These are phyloP conservation scores for Leptopilina myrica DNA, from an alignment of 2,888 invertebrate species.

Conservation along the genomic window DNA sequence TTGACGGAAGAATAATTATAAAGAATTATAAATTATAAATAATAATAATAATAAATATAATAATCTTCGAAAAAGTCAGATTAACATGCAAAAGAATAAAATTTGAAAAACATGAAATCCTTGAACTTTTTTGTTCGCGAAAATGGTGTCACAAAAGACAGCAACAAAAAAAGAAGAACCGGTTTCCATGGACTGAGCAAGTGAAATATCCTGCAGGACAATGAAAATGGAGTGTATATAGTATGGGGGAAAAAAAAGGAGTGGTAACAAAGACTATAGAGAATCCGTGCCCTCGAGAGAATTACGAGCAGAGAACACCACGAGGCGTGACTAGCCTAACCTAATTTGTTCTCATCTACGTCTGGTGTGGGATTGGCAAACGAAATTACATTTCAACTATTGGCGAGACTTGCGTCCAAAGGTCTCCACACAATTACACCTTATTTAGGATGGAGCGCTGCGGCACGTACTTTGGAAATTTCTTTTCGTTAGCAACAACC, in stretches of 20 bases:
- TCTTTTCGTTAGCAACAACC: slow-evolving; percentile 54
- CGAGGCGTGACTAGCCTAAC: slow-evolving; percentile 58
- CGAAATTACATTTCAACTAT: slow-evolving; percentile 68
- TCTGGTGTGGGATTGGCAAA: slow-evolving; percentile 63
- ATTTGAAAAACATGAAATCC: no score
- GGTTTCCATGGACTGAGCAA: slow-evolving; percentile 16
- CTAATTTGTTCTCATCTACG: slow-evolving; percentile 65
- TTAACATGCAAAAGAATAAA: no score
- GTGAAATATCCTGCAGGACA: slow-evolving; percentile 27
- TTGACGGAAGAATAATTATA: no score
- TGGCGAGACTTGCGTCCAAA: slow-evolving; percentile 47
- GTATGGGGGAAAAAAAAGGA: slow-evolving; percentile 42
- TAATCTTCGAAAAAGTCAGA: no score
- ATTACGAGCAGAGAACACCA: slow-evolving; percentile 45
- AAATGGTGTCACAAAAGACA: no score
- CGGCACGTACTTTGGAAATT: slow-evolving; percentile 53
- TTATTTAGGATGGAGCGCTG: slow-evolving; percentile 51
- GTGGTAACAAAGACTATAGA: slow-evolving; percentile 22
- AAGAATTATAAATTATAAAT: no score
- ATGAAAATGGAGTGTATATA: slow-evolving; percentile 31
- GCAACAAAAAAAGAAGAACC: slow-evolving; percentile 5
- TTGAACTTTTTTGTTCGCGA: background rate
- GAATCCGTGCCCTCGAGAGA: slow-evolving; percentile 54
- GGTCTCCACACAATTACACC: slow-evolving; percentile 56
- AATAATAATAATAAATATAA: no score